A percentile compares a stretch with the other conserved stretches of the same genome.
phyloP scores from a whole-genome alignment of 2,888 invertebrate species.

The Agonum fuliginosum region DNA sequence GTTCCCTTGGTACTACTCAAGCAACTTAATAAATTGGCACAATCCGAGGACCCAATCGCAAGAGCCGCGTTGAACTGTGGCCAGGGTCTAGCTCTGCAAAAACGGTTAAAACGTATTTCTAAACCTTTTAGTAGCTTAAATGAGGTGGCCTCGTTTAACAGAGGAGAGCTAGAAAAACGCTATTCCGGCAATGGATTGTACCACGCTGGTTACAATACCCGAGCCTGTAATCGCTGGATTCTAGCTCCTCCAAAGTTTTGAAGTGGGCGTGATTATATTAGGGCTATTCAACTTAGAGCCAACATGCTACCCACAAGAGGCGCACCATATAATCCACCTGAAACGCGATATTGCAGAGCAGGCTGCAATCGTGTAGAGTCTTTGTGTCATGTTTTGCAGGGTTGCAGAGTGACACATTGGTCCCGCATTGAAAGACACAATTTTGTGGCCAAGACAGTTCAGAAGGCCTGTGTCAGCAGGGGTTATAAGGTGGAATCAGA shows the following conservation, averaged over 20 bases:
- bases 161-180: neutral
- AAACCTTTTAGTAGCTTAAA: neutral
- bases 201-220: neutral
- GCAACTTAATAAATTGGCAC: neutral
- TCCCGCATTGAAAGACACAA: neutral
- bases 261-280: slow-evolving; percentile 44
- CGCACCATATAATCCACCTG: slow-evolving; percentile 29
- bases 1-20: neutral
- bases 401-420: slow-evolving; percentile 42
- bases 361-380: slow-evolving; percentile 40
- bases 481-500: neutral
- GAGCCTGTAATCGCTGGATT: neutral
- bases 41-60: neutral
- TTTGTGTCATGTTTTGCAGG: slow-evolving; percentile 44
- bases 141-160: neutral
- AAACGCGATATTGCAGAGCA: slow-evolving; percentile 6
- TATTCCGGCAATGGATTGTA: neutral
- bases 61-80: neutral
- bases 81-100: neutral
- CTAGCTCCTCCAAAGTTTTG: slow-evolving; percentile 40
- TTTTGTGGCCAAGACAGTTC: neutral
- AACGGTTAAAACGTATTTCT: neutral
- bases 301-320: slow-evolving; percentile 59
- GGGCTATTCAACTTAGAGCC: too few species aligned
- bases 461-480: neutral